Conservation (phyloP, 2,888 invertebrate genomes). For the Hecatera dysodea region DNA sequence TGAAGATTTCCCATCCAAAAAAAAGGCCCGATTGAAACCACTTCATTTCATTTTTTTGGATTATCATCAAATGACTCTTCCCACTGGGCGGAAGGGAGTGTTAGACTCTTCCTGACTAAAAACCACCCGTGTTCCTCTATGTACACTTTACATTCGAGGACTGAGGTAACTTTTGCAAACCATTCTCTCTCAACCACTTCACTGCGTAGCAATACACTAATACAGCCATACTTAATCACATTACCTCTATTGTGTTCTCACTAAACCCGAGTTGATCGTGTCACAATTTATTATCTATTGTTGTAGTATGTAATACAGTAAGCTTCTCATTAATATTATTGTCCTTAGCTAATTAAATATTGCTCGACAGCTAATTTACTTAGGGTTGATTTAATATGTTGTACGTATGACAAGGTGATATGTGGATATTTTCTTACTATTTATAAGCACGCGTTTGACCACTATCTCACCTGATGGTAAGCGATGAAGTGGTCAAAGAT, state of each 20-base stretch:
- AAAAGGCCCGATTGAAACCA: too few species aligned
- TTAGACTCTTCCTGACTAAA: too few species aligned
- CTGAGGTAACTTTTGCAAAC: background rate
- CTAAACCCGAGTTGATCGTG: constrained; percentile 23
- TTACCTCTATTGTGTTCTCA: constrained; percentile 47
- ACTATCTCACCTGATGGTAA: too few species aligned
- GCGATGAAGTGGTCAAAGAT: too few species aligned
- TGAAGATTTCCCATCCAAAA: too few species aligned
- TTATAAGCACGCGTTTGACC: too few species aligned
- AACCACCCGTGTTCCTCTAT: too few species aligned
- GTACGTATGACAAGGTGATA: background rate
- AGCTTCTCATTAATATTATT: constrained; percentile 49
- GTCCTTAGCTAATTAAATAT: constrained; percentile 39
- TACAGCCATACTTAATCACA: constrained; percentile 30
- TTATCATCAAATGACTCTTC: too few species aligned
- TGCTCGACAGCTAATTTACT: constrained; percentile 9
- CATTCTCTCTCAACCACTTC: background rate
- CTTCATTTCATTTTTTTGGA: too few species aligned
- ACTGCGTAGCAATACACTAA: constrained; percentile 2
- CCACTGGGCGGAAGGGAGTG: background rate
- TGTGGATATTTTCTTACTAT: too few species aligned
- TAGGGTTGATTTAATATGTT: background rate
- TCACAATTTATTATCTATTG: constrained; percentile 55
- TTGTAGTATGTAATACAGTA: constrained; percentile 32
- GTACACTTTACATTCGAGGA: too few species aligned